Evolutionary conservation across 1,140 invertebrate species (phyloP).

Genomic region (Babylonia areolata): DNA sequence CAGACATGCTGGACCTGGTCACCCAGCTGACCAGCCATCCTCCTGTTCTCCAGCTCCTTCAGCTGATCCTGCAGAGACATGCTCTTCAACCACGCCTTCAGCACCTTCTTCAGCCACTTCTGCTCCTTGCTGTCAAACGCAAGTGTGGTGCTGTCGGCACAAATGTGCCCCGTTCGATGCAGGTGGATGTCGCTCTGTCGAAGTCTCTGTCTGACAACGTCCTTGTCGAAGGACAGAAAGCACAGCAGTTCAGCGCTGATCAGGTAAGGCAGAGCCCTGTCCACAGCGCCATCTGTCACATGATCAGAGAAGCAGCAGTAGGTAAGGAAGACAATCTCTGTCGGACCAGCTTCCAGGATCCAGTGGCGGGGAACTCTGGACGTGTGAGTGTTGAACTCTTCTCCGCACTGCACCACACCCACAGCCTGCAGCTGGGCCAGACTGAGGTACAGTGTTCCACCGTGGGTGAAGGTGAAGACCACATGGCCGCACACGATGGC

Average conservation of each 20-base stretch:
- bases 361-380: not conserved
- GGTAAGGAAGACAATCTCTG: not conserved
- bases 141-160: not conserved
- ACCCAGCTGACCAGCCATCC: not conserved
- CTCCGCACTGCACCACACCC: not conserved
- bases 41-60: not conserved
- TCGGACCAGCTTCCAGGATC: not conserved
- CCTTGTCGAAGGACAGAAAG: not conserved
- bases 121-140: not conserved
- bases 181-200: slow-evolving; percentile 12
- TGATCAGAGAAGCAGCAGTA: not conserved
- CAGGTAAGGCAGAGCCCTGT: not conserved
- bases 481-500: not conserved
- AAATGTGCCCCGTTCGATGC: not conserved
- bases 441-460: not conserved
- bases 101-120: not conserved
- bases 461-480: not conserved
- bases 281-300: too few species aligned
- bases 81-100: slow-evolving; percentile 4
- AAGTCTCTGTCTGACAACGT: not conserved
- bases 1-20: too few species aligned
- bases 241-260: slow-evolving; percentile 9
- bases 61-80: not conserved
- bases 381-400: too few species aligned
- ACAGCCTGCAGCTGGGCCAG: not conserved